Conservation (phyloP, 2,888 invertebrate genomes). For the Calameuta pallipes region DNA sequence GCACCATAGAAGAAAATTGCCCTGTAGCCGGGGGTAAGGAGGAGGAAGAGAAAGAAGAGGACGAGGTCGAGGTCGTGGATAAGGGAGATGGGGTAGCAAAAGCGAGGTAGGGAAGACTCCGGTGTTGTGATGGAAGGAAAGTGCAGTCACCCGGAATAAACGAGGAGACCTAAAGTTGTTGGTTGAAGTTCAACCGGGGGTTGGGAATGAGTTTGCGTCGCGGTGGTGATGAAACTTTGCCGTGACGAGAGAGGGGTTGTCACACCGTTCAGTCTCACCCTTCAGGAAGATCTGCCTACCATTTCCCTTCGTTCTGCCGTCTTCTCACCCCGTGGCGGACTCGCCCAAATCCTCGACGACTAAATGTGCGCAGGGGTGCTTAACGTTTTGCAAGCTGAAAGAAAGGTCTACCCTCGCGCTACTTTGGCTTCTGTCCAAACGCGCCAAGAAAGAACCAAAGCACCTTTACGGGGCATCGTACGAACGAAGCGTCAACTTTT, state of each 20-base stretch:
- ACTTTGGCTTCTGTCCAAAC: background rate
- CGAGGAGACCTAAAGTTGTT: conserved; percentile 65
- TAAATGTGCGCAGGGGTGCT: background rate
- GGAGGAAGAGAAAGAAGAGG: conserved; percentile 6
- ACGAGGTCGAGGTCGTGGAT: background rate
- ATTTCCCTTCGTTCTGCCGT: conserved; percentile 25
- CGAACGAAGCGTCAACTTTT: background rate
- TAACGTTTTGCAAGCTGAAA: background rate
- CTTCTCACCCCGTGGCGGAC: conserved; percentile 15
- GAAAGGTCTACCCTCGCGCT: background rate
- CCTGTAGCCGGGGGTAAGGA: conserved; percentile 34
- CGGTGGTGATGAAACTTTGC: conserved; percentile 64
- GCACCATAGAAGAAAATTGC: conserved; percentile 56
- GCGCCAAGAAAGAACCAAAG: background rate
- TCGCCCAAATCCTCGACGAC: conserved; percentile 5
- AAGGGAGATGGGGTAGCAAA: conserved; percentile 7
- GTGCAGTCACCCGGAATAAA: conserved; percentile 66
- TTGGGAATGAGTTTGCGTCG: conserved; percentile 63
- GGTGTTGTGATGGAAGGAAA: conserved; percentile 59
- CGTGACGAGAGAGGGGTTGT: conserved; percentile 62
- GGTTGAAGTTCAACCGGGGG: conserved; percentile 62
- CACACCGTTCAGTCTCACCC: conserved; percentile 50
- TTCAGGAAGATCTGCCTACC: conserved; percentile 3
- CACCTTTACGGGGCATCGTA: background rate
- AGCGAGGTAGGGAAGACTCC: conserved; percentile 27